phyloP scores from a whole-genome alignment of 92 coral and sea anemone genomes.

The Micromussa lordhowensis region DNA sequence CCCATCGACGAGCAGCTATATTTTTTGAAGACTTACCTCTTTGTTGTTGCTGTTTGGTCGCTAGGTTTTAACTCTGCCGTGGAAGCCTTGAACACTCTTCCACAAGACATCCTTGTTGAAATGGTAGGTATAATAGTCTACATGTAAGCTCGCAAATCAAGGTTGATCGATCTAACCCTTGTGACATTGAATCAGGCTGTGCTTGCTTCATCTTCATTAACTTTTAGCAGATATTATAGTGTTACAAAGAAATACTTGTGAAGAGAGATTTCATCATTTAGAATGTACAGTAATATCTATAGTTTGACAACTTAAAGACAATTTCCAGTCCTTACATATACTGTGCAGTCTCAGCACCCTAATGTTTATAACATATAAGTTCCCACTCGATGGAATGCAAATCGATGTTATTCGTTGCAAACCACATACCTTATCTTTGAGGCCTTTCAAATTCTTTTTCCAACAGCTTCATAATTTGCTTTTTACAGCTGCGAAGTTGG shows the following conservation, averaged over 20 bases:
- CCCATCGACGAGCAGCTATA: too few relatives aligned
- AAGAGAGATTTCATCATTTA: not conserved
- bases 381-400: too few relatives aligned
- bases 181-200: not conserved
- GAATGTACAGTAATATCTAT: too few relatives aligned
- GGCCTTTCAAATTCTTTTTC: too few relatives aligned
- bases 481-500: too few relatives aligned
- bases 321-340: too few relatives aligned
- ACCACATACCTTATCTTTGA: too few relatives aligned
- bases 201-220: not conserved
- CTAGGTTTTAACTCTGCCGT: slow-evolving; percentile 80
- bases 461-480: too few relatives aligned
- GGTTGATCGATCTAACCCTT: not conserved
- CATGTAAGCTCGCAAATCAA: not conserved
- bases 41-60: not conserved
- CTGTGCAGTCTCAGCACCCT: too few relatives aligned
- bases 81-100: slow-evolving; percentile 75
- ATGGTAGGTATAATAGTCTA: slow-evolving; percentile 47
- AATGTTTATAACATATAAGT: too few relatives aligned
- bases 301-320: too few relatives aligned
- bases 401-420: too few relatives aligned
- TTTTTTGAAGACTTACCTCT: not conserved
- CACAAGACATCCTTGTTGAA: slow-evolving; percentile 83
- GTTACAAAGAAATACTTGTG: not conserved
- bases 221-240: not conserved